Evolutionary conservation across 1,140 invertebrate genomes (phyloP).

Genomic region (Drosophila yakuba): DNA sequence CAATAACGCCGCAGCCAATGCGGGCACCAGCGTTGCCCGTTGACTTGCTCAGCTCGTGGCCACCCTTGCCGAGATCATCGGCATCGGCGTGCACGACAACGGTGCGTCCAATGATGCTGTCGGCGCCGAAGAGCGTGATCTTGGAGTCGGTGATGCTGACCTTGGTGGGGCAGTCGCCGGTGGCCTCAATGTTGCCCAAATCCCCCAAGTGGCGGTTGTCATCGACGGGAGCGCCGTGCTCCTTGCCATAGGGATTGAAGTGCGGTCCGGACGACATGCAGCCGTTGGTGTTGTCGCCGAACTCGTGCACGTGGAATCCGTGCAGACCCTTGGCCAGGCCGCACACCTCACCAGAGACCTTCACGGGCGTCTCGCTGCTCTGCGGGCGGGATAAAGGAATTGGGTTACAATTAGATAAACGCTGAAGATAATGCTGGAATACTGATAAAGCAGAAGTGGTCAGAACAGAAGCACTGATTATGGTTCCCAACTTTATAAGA

Average conservation of each 20-base stretch:
- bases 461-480: not conserved
- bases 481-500: not conserved
- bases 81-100: constrained; percentile 96
- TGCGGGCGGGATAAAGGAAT: constrained; percentile 52
- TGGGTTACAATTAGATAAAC: not conserved
- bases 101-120: constrained; percentile 95
- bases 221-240: constrained; percentile 93
- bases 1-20: constrained; percentile 98
- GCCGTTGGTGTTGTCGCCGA: constrained; percentile 98
- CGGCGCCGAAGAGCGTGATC: constrained; percentile 90
- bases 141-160: constrained; percentile 91
- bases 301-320: constrained; percentile 98
- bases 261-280: constrained; percentile 98
- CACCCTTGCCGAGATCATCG: constrained; percentile 97
- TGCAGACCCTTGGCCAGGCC: constrained; percentile 90
- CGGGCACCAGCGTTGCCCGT: constrained; percentile 99
- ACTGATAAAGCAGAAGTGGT: constrained; percentile 43
- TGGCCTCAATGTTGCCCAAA: constrained; percentile 94
- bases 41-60: constrained; percentile 96
- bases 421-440: constrained; percentile 14
- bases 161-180: constrained; percentile 88
- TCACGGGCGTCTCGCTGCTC: constrained; percentile 86
- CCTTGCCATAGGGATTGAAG: constrained; percentile 95
- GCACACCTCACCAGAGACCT: constrained; percentile 89
- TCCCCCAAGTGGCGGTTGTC: constrained; percentile 94